phyloP scores from a whole-genome alignment of 2,113 vertebrate genomes.

The Cariama cristata region DNA sequence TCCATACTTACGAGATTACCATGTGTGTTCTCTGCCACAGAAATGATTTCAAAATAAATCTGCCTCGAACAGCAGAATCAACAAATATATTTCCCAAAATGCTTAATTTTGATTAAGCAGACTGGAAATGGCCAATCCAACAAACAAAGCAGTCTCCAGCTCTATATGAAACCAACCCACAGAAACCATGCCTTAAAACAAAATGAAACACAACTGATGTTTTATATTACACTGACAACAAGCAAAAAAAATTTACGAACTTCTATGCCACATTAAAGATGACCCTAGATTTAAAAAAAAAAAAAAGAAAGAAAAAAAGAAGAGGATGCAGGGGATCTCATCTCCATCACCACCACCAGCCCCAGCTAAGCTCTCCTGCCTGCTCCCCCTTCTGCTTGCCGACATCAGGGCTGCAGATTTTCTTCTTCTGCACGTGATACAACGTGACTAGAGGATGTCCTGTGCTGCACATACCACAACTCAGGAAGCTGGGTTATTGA shows the following conservation, averaged over 20 bases:
- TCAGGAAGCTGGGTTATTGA: background rate
- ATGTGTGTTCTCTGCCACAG: background rate
- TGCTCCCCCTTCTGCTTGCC: background rate
- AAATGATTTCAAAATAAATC: background rate
- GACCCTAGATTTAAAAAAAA: background rate
- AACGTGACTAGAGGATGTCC: background rate
- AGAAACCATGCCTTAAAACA: background rate
- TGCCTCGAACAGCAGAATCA: background rate
- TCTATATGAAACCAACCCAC: fast-evolving
- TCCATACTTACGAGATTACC: background rate
- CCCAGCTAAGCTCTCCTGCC: background rate
- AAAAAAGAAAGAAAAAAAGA: background rate
- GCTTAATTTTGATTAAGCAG: background rate
- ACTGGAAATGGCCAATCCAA: background rate
- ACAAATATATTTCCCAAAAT: background rate
- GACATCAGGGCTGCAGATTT: background rate
- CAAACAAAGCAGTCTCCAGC: background rate
- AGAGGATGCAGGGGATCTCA: background rate
- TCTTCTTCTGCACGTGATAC: background rate
- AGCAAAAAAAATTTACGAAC: background rate
- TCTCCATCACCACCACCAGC: background rate
- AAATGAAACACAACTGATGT: background rate
- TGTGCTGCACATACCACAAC: background rate
- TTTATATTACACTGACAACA: background rate
- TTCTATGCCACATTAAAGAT: background rate